Conservation (phyloP, 2,888 invertebrate genomes). For the Xylota sylvarum region DNA sequence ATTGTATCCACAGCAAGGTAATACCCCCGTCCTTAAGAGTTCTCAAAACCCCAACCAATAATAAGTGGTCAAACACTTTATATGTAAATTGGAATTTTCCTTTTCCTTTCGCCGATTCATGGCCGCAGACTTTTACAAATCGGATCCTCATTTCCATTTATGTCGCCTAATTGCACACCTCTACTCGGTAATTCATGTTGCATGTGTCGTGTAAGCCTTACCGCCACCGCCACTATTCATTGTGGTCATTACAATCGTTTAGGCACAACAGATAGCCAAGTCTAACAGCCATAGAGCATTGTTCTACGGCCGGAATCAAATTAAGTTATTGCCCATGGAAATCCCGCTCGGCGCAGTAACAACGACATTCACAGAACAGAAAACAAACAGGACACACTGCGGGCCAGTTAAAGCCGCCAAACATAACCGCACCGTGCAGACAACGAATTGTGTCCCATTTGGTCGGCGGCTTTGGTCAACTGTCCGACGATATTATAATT, state of each 20-base stretch:
- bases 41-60: not conserved
- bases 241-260: slow-evolving; percentile 77
- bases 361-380: slow-evolving; percentile 31
- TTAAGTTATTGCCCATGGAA: slow-evolving; percentile 75
- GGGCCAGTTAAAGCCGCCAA: not conserved
- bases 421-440: not conserved
- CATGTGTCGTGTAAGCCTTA: slow-evolving; percentile 48
- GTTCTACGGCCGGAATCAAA: slow-evolving; percentile 70
- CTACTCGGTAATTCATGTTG: slow-evolving; percentile 71
- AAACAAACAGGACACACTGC: slow-evolving; percentile 28
- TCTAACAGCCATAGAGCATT: slow-evolving; percentile 67
- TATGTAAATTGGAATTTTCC: slow-evolving; percentile 17
- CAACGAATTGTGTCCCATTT: slow-evolving; percentile 54
- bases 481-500: slow-evolving; percentile 76
- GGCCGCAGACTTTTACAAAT: slow-evolving; percentile 61
- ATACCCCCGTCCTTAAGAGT: not conserved
- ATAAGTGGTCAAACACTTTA: slow-evolving; percentile 18
- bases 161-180: slow-evolving; percentile 77
- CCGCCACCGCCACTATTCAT: slow-evolving; percentile 58
- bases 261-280: slow-evolving; percentile 67
- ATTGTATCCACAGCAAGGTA: not conserved
- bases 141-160: slow-evolving; percentile 75
- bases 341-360: slow-evolving; percentile 18
- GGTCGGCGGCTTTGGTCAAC: slow-evolving; percentile 74
- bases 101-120: slow-evolving; percentile 14